Conservation (phyloP, 1,140 invertebrate species). For the Polypedilum pembai region DNA sequence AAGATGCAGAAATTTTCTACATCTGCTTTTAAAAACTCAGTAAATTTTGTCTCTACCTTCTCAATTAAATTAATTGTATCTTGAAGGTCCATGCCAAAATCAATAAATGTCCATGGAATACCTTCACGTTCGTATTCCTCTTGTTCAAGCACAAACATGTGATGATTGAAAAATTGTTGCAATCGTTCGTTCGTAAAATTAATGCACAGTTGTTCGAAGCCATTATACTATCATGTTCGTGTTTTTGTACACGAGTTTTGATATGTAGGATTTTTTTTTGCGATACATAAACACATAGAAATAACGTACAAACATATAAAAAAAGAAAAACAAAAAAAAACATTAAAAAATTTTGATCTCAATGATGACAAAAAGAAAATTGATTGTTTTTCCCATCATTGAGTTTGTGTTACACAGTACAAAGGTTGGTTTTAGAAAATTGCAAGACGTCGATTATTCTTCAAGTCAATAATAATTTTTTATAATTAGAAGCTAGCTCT, state of each 20-base stretch:
- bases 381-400: too few species aligned
- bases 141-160: conserved; percentile 95
- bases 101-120: conserved; percentile 86
- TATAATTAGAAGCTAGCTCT: not conserved
- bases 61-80: conserved; percentile 88
- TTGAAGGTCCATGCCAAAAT: conserved; percentile 91
- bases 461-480: too few species aligned
- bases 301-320: not conserved
- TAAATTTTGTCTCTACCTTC: conserved; percentile 59
- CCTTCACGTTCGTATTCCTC: conserved; percentile 90
- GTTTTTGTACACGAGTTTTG: conserved; percentile 20
- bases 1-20: too few species aligned
- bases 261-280: not conserved
- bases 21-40: too few species aligned
- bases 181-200: conserved; percentile 96
- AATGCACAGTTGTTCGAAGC: conserved; percentile 94
- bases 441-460: too few species aligned
- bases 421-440: too few species aligned
- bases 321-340: not conserved
- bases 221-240: conserved; percentile 62
- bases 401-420: too few species aligned
- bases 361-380: not conserved
- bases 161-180: conserved; percentile 95
- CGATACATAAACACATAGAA: conserved; percentile 10
- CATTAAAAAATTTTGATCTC: not conserved